These are phyloP conservation scores for Pseudachorutes palmiensis DNA, from an alignment of 1,140 invertebrate genomes.

Conservation along the genomic window DNA sequence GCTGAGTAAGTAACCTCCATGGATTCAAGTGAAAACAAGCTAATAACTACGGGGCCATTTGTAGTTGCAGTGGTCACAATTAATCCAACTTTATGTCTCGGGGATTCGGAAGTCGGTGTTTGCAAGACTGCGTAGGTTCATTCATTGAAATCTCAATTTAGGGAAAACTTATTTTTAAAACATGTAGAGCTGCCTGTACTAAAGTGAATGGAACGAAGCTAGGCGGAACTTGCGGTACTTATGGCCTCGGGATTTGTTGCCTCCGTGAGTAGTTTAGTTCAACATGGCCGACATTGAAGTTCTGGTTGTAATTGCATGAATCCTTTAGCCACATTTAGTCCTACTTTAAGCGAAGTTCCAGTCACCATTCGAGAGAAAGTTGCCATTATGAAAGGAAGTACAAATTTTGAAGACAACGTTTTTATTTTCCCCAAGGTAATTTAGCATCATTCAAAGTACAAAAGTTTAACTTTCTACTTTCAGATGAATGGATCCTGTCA, in stretches of 20 bases:
- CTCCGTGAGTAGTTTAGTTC: slow-evolving; percentile 4
- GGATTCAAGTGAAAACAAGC: no score
- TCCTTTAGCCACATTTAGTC: neutral
- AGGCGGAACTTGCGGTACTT: neutral
- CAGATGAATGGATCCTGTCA: neutral
- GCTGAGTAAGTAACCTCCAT: no score
- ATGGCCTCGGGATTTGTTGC: neutral
- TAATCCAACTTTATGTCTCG: neutral
- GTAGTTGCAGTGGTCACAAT: no score
- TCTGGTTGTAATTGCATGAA: no score
- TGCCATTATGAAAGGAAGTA: neutral
- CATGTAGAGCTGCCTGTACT: neutral
- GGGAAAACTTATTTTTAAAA: neutral
- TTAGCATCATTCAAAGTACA: neutral
- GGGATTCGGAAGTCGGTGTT: neutral
- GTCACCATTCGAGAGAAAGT: neutral
- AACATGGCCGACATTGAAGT: no score
- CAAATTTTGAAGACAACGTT: neutral
- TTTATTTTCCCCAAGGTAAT: neutral
- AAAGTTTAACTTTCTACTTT: neutral
- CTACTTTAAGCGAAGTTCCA: neutral
- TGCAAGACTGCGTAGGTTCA: neutral
- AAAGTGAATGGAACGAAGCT: neutral
- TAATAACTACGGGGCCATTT: no score
- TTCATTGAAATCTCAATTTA: no score